A percentile compares a stretch with the other conserved stretches of the same genome.
Evolutionary conservation across 2,888 invertebrate genomes (phyloP).

Genomic region (Micoletzkya japonica): DNA sequence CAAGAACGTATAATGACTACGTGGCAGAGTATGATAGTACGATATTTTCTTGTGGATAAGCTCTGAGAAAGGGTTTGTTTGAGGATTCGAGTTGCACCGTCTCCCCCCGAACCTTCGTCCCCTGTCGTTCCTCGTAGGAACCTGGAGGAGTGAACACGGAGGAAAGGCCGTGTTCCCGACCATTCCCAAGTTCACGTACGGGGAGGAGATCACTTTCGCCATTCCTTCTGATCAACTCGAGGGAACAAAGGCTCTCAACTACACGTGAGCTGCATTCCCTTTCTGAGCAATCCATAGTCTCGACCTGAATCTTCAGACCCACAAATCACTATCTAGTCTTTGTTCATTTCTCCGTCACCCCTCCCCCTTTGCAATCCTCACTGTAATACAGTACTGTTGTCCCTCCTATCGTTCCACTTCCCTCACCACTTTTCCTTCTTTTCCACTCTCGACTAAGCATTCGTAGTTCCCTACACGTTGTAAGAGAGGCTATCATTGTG

Average conservation of each 20-base stretch:
- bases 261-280: conserved; percentile 52
- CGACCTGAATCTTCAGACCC: neutral
- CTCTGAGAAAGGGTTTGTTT: too few species aligned
- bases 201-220: conserved; percentile 61
- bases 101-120: conserved; percentile 53
- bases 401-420: neutral
- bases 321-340: conserved; percentile 8
- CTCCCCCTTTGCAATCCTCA: neutral
- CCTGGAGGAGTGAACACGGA: conserved; percentile 63
- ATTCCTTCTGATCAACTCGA: conserved; percentile 53
- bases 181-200: conserved; percentile 64
- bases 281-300: neutral
- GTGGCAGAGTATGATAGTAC: too few species aligned
- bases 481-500: too few species aligned
- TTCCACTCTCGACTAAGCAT: neutral
- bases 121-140: conserved; percentile 59
- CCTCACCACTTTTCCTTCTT: neutral
- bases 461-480: too few species aligned
- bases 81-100: conserved; percentile 57
- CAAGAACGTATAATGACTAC: too few species aligned
- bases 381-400: too few species aligned
- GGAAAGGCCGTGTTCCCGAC: conserved; percentile 56
- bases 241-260: conserved; percentile 58
- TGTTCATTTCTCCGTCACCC: neutral
- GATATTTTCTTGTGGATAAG: too few species aligned